These are phyloP conservation scores for Lutraria rhynchaena DNA, from an alignment of 1,140 invertebrate species.

Conservation along the genomic window DNA sequence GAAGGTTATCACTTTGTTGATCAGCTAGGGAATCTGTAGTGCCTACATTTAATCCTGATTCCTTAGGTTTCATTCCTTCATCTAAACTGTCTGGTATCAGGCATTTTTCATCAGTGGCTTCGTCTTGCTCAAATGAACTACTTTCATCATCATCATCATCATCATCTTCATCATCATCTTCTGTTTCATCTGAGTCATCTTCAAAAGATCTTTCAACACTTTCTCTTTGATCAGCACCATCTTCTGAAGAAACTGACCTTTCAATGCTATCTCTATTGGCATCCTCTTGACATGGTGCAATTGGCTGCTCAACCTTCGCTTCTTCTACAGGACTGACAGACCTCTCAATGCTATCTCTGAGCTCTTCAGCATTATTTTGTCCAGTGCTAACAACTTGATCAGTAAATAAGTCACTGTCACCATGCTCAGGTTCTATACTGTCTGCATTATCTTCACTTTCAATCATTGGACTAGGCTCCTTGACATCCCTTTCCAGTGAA, in stretches of 20 bases:
- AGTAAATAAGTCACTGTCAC: background rate
- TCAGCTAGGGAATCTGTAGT: conserved; percentile 18
- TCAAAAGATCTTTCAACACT: conserved; percentile 49
- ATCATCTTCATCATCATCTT: conserved; percentile 27
- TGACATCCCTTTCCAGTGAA: conserved; percentile 51
- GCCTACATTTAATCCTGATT: conserved; percentile 17
- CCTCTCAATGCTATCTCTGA: conserved; percentile 27
- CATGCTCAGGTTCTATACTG: conserved; percentile 56
- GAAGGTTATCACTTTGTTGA: conserved; percentile 45
- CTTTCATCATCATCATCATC: conserved; percentile 52
- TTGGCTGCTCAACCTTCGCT: background rate
- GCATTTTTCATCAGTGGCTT: conserved; percentile 66
- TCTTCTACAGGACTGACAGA: background rate
- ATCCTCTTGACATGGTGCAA: background rate
- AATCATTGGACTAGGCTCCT: background rate
- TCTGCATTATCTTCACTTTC: conserved; percentile 31
- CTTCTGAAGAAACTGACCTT: conserved; percentile 5
- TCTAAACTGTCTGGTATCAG: conserved; percentile 65
- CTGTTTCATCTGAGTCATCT: conserved; percentile 50
- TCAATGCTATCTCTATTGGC: conserved; percentile 30
- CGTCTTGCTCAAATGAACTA: conserved; percentile 53
- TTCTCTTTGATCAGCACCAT: conserved; percentile 31
- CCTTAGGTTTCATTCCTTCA: conserved; percentile 55
- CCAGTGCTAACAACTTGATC: background rate
- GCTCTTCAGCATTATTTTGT: background rate